phyloP scores from a whole-genome alignment of 2,113 vertebrate species.

The Gobio gobio region DNA sequence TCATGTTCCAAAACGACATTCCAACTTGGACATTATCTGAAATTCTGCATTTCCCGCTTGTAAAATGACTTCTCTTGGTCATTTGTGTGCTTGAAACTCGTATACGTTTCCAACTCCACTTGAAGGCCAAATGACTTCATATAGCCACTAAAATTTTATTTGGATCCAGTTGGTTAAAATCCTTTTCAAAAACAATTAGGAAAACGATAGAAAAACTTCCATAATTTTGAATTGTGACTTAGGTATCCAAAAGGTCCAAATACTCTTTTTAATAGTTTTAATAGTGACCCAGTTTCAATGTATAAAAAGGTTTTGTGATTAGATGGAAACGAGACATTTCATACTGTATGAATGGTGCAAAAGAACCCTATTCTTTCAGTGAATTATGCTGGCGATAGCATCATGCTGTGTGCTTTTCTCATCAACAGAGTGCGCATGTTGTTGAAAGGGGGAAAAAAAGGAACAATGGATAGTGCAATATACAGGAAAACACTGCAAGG shows the following conservation, averaged over 20 bases:
- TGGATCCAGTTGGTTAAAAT: background rate
- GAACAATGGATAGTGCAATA: slow-evolving; percentile 21
- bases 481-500: slow-evolving; percentile 1
- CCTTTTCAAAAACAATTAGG: too few relatives aligned
- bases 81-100: too few relatives aligned
- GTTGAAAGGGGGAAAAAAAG: slow-evolving; percentile 12
- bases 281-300: background rate
- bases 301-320: background rate
- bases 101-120: too few relatives aligned
- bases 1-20: too few relatives aligned
- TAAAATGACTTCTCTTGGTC: too few relatives aligned
- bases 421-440: background rate
- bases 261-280: background rate
- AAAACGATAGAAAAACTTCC: too few relatives aligned
- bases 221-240: too few relatives aligned
- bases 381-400: background rate
- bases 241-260: background rate
- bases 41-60: too few relatives aligned
- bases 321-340: background rate
- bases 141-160: background rate
- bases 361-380: background rate
- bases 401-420: background rate
- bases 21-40: too few relatives aligned
- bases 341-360: background rate
- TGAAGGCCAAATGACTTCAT: background rate